Evolutionary conservation across 2,888 invertebrate species (phyloP).

Genomic region (Nesidiocoris tenuis): DNA sequence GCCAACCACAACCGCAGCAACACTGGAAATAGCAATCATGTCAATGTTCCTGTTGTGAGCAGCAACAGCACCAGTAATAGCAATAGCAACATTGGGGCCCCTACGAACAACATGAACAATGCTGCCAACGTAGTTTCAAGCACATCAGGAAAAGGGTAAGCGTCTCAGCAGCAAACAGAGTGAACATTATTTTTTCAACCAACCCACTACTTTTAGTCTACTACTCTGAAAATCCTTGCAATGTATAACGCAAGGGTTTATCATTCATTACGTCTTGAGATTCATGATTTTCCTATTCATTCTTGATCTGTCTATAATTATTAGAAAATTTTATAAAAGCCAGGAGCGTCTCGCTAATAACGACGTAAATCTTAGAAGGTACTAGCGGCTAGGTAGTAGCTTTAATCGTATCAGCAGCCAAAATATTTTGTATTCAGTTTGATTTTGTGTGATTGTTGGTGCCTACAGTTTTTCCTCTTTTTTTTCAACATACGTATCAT

Average conservation of each 20-base stretch:
- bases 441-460: background rate
- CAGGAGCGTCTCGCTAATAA: too few relatives aligned
- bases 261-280: too few relatives aligned
- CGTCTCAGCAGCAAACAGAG: background rate
- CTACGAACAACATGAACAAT: constrained; percentile 1
- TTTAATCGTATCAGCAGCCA: too few relatives aligned
- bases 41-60: constrained; percentile 51
- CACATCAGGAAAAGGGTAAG: constrained; percentile 35
- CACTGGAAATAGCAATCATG: constrained; percentile 48
- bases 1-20: constrained; percentile 53
- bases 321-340: too few relatives aligned
- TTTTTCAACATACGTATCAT: background rate
- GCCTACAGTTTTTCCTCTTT: background rate
- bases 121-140: constrained; percentile 4
- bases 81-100: constrained; percentile 42
- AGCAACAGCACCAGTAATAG: constrained; percentile 50
- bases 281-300: too few relatives aligned
- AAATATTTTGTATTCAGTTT: too few relatives aligned
- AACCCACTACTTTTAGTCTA: too few relatives aligned
- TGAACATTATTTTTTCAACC: background rate
- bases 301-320: too few relatives aligned
- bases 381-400: too few relatives aligned
- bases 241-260: too few relatives aligned
- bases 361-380: too few relatives aligned
- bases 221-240: too few relatives aligned